phyloP scores from a whole-genome alignment of 2,888 invertebrate genomes.

The Rhagium mordax region DNA sequence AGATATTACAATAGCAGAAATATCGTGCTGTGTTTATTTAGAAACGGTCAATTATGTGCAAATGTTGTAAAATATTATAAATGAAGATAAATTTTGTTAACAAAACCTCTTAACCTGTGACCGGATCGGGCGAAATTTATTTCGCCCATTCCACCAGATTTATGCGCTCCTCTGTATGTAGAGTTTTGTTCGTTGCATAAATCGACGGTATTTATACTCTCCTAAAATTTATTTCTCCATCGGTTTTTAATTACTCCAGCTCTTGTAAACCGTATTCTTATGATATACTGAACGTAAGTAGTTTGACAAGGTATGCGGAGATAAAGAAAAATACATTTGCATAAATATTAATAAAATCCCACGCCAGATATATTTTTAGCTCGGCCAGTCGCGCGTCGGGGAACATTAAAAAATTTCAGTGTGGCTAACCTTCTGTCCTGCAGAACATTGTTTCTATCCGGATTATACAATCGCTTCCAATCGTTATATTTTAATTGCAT shows the following conservation, averaged over 20 bases:
- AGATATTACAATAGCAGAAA: neutral
- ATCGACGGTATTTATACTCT: neutral
- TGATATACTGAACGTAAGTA: constrained; percentile 28
- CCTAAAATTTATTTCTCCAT: constrained; percentile 5
- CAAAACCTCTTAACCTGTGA: too few species aligned
- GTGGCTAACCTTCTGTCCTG: neutral
- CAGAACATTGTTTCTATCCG: neutral
- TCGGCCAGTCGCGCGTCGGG: neutral
- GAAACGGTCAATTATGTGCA: neutral
- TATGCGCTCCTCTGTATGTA: too few species aligned
- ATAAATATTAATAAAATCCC: constrained; percentile 43
- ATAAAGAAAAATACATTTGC: constrained; percentile 35
- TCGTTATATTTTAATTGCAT: neutral
- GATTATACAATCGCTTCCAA: neutral
- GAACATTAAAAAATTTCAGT: neutral
- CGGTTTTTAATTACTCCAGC: constrained; percentile 17
- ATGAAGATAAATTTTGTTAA: too few species aligned
- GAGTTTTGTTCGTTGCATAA: neutral
- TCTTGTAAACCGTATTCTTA: constrained; percentile 2
- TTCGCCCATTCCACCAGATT: too few species aligned
- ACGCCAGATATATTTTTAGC: constrained; percentile 25
- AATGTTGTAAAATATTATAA: too few species aligned
- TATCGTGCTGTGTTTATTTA: neutral
- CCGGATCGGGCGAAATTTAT: too few species aligned
- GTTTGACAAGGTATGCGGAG: constrained; percentile 33